phyloP scores from a whole-genome alignment of 2,888 invertebrate species.

The Operophtera brumata region DNA sequence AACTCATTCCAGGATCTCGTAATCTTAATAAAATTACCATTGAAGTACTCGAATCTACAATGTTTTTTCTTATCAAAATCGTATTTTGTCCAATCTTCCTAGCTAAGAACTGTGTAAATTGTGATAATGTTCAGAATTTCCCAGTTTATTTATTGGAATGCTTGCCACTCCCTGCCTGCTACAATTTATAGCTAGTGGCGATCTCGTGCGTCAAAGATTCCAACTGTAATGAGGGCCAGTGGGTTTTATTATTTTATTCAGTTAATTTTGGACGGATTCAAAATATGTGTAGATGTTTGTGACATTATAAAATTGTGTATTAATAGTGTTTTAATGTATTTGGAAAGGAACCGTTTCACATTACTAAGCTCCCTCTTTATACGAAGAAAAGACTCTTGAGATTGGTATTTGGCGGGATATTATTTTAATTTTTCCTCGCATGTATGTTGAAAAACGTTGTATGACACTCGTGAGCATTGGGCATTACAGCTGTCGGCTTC shows the following conservation, averaged over 20 bases:
- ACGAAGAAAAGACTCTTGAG: no score
- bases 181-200: slow-evolving; percentile 31
- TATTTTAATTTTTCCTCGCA: no score
- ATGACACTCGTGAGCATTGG: no score
- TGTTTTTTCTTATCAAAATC: no score
- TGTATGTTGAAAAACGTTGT: no score
- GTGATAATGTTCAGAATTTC: slow-evolving; percentile 11
- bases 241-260: slow-evolving; percentile 28
- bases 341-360: no score
- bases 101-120: neutral
- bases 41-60: neutral
- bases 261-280: slow-evolving; percentile 13
- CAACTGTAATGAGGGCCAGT: slow-evolving; percentile 21
- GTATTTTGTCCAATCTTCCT: no score
- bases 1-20: no score
- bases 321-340: neutral
- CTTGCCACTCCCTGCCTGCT: slow-evolving; percentile 15
- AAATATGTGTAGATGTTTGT: slow-evolving; percentile 9
- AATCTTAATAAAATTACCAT: no score
- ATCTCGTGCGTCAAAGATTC: slow-evolving; percentile 27
- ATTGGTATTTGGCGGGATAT: no score
- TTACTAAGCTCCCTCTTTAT: no score
- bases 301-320: neutral
- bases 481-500: no score
- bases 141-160: slow-evolving; percentile 23